phyloP scores from a whole-genome alignment of 2,888 invertebrate genomes.

The Allolobophora icterica region DNA sequence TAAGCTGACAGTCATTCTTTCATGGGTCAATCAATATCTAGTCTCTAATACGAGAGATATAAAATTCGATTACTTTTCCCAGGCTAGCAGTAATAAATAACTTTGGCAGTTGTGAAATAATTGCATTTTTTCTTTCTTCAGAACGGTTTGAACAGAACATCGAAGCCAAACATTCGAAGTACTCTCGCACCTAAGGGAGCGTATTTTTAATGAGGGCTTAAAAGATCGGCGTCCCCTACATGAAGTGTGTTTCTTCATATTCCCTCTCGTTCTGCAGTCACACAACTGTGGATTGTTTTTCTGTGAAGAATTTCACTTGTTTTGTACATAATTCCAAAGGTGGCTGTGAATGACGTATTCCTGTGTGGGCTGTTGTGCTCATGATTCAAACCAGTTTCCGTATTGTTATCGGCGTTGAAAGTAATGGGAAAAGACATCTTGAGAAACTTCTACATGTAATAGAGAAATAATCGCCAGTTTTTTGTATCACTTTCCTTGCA shows the following conservation, averaged over 20 bases:
- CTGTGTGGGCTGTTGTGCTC: not conserved
- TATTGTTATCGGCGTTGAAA: not conserved
- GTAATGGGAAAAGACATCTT: not conserved
- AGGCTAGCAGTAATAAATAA: no score
- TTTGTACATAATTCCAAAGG: not conserved
- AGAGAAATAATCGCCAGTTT: no score
- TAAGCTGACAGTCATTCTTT: no score
- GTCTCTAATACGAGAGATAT: no score
- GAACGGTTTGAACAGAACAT: conserved; percentile 40
- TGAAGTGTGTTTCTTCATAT: not conserved
- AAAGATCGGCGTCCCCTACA: not conserved
- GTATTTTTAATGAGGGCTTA: not conserved
- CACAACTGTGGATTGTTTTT: not conserved
- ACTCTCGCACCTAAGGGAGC: conserved; percentile 41
- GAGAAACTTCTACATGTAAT: not conserved
- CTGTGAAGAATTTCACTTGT: not conserved
- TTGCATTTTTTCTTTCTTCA: conserved; percentile 33
- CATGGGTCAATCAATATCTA: no score
- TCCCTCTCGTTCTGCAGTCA: not conserved
- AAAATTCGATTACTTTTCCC: no score
- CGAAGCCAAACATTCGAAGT: conserved; percentile 43
- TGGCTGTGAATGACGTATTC: not conserved
- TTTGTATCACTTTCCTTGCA: no score
- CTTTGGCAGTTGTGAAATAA: not conserved
- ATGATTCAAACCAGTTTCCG: not conserved